Conservation (phyloP, 2,888 invertebrate genomes). For the Drosophila pegasa region DNA sequence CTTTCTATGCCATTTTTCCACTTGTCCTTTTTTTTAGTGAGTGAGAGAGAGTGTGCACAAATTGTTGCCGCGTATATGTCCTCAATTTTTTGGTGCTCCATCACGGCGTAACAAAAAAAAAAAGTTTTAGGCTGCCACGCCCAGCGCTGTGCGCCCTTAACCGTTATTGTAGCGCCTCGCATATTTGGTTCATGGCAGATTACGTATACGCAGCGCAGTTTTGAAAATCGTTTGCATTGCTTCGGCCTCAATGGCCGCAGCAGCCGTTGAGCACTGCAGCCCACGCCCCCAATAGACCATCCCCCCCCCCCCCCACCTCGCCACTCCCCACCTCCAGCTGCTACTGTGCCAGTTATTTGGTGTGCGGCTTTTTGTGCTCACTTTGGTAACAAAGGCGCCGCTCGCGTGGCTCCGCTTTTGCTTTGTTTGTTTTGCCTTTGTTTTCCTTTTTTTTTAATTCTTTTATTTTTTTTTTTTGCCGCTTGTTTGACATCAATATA, state of each 20-base stretch:
- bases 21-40: slow-evolving; percentile 4
- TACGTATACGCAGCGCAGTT: slow-evolving; percentile 76
- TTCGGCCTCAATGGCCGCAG: slow-evolving; percentile 31
- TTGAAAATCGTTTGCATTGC: slow-evolving; percentile 75
- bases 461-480: slow-evolving; percentile 56
- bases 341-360: slow-evolving; percentile 69
- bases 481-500: slow-evolving; percentile 74
- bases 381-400: slow-evolving; percentile 67
- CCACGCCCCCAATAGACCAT: background rate
- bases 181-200: slow-evolving; percentile 79
- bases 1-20: background rate
- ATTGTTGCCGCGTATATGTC: slow-evolving; percentile 72
- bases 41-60: slow-evolving; percentile 56
- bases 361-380: slow-evolving; percentile 68
- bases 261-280: slow-evolving; percentile 7
- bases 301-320: background rate
- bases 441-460: slow-evolving; percentile 11
- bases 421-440: slow-evolving; percentile 49
- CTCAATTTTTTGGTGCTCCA: slow-evolving; percentile 63
- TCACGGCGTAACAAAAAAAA: slow-evolving; percentile 25
- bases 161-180: slow-evolving; percentile 55
- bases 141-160: slow-evolving; percentile 24
- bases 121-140: slow-evolving; percentile 11
- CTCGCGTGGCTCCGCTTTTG: slow-evolving; percentile 51
- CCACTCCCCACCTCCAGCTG: slow-evolving; percentile 12